A percentile compares a stretch with the other conserved stretches of the same genome.
These are phyloP conservation scores for Cataglyphis altisquamis DNA, from an alignment of 2,888 invertebrate genomes.

Conservation along the genomic window DNA sequence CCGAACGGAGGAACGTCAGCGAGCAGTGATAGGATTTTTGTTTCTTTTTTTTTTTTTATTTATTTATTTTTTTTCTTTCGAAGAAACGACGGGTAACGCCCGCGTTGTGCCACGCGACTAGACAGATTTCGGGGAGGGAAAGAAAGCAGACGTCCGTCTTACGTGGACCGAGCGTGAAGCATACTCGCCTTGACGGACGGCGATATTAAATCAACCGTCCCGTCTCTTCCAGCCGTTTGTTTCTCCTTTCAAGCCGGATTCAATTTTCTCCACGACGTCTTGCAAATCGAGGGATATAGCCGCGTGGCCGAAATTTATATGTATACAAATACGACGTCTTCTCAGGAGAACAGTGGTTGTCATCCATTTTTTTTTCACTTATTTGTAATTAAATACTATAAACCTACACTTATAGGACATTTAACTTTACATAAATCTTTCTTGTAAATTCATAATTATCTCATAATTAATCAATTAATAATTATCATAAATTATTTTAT, in stretches of 20 bases:
- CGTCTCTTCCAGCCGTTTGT: constrained; percentile 76
- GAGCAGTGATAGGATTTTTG: constrained; percentile 65
- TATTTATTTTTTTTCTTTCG: background rate
- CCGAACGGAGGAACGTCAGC: constrained; percentile 59
- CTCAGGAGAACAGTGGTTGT: constrained; percentile 43
- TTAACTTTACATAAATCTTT: background rate
- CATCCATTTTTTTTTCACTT: constrained; percentile 16
- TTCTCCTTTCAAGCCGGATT: constrained; percentile 79
- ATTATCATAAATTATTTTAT: background rate
- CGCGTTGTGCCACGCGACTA: constrained; percentile 76
- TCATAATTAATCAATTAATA: too few relatives aligned
- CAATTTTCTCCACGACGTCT: constrained; percentile 82
- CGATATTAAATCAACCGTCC: constrained; percentile 79
- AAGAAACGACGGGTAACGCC: constrained; percentile 66
- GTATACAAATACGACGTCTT: constrained; percentile 72
- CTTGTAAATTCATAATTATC: too few relatives aligned
- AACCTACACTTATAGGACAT: background rate
- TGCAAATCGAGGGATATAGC: constrained; percentile 81
- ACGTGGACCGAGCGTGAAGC: constrained; percentile 63
- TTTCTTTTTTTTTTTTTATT: background rate
- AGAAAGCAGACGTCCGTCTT: constrained; percentile 75
- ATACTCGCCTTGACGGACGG: constrained; percentile 79
- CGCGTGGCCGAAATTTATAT: constrained; percentile 74
- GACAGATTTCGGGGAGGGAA: constrained; percentile 73
- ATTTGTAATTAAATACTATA: background rate